phyloP scores from a whole-genome alignment of 2,888 invertebrate species.

The Nipponacmea schrenckii region DNA sequence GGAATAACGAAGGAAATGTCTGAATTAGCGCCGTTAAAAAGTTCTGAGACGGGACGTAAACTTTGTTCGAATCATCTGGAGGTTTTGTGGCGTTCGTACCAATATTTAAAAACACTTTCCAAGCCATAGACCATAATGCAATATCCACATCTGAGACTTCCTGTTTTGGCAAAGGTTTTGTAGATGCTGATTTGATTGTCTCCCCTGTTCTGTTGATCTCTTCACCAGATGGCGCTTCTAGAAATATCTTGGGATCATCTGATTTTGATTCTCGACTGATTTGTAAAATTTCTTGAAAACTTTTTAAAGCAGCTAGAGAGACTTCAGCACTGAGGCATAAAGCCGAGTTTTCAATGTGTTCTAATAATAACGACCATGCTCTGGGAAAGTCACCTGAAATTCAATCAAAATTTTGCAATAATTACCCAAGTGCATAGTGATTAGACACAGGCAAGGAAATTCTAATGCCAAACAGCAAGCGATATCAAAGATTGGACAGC shows the following conservation, averaged over 20 bases:
- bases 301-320: conserved; percentile 93
- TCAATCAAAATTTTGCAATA: not conserved
- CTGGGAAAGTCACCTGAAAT: conserved; percentile 85
- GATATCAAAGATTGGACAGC: too few species aligned
- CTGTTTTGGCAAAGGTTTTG: conserved; percentile 4
- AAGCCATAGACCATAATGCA: conserved; percentile 65
- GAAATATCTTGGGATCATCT: conserved; percentile 21
- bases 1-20: conserved; percentile 94
- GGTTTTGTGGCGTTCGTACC: conserved; percentile 81
- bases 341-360: conserved; percentile 81
- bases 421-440: too few species aligned
- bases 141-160: conserved; percentile 50
- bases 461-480: too few species aligned
- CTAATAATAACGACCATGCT: conserved; percentile 92
- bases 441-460: too few species aligned
- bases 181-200: conserved; percentile 22
- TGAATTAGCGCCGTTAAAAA: conserved; percentile 94
- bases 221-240: conserved; percentile 46
- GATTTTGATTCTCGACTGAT: conserved; percentile 47
- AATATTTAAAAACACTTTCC: conserved; percentile 81
- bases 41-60: conserved; percentile 90
- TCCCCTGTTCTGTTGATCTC: conserved; percentile 52
- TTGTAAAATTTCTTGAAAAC: conserved; percentile 91
- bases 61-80: conserved; percentile 65
- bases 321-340: conserved; percentile 90